Evolutionary conservation across 2,888 invertebrate species (phyloP), one percentile per base, ranked within the genome.

Genomic region (Epiblema foenella): DNA sequence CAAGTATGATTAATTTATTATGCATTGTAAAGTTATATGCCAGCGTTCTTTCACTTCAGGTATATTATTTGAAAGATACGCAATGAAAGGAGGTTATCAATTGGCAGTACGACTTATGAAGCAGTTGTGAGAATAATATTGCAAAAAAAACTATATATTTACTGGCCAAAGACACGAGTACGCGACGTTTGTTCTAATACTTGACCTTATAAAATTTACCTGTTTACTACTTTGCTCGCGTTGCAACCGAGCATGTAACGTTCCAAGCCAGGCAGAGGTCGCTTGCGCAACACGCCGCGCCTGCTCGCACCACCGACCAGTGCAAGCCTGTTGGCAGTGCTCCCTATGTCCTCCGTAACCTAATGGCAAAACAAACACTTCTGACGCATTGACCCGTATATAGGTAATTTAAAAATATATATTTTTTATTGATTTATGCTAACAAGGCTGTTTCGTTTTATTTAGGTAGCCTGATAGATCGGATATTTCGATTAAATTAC

Each of bases 201-300:
- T 64, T 64, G 52, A 54, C 64, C 64, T 64, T 64, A 39, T 39
- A 39, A 18, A 64, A n/a, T 64, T 18, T 51, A 54, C 52, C 64
- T 64, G 64, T 64, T 64, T 54, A 64, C 12, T 52, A 39, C 39
- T 56, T 56, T 64, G 64, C 24, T 24, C 64, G 20, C 52, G 64
- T 64, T 64, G 52, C 64, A 54, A 12, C n/a, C n/a, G 46, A 46
- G 39, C 52, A 20, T 37, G 54, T 64, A 64, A 64, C 39, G 64
- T 39, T 64, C 64, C 52, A 20, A 54, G 52, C 20, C 52, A 24
- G n/a, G 18, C 37, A 63, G 63, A 64, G 64, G 64, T 54, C 64
- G 52, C 64, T 64, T 64, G 64, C 64, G 64, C 54, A 64, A 64
- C 52, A n/a, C 62, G 37, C 20, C n/a, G 10, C 37, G 37, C 18